Percentiles rank a stretch among this genome's conserved stretches.
Conservation (phyloP, 1,140 invertebrate genomes). For the Dreissena rostriformis region DNA sequence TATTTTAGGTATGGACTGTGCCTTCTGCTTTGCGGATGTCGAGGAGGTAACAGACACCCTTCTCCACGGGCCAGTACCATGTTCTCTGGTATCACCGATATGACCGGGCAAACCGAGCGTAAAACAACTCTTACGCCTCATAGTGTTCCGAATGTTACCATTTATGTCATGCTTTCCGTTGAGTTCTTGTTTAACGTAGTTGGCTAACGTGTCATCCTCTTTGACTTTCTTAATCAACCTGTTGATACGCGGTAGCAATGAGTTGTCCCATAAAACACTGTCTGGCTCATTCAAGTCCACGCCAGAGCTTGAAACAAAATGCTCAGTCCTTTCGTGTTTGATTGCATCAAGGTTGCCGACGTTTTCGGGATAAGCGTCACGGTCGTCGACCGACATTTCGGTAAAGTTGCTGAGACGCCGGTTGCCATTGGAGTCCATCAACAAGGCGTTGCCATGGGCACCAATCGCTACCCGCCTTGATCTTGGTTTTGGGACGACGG, state of each 20-base stretch:
- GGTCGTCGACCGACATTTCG: not conserved
- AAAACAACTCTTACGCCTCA: slow-evolving; percentile 25
- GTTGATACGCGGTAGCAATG: slow-evolving; percentile 33
- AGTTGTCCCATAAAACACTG: slow-evolving; percentile 3
- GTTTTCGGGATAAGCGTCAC: not conserved
- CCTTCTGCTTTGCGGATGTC: not conserved
- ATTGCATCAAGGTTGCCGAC: not conserved
- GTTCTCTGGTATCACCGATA: not conserved
- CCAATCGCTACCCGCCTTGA: slow-evolving; percentile 9
- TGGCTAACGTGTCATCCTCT: slow-evolving; percentile 29
- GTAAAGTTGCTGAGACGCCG: slow-evolving; percentile 4
- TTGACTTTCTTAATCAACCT: slow-evolving; percentile 35
- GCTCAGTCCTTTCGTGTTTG: too few species aligned
- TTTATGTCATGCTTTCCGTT: too few species aligned
- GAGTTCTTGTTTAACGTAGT: slow-evolving; percentile 17
- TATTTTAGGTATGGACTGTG: slow-evolving; percentile 14
- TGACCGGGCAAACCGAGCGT: not conserved
- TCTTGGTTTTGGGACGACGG: not conserved
- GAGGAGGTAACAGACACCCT: too few species aligned
- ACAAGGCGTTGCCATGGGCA: not conserved
- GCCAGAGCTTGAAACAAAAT: too few species aligned
- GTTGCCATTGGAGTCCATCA: slow-evolving; percentile 29
- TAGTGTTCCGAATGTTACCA: not conserved
- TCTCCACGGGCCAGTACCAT: too few species aligned
- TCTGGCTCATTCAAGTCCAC: not conserved